phyloP scores from a whole-genome alignment of 2,113 vertebrate genomes.

The Limnothrissa miodon region DNA sequence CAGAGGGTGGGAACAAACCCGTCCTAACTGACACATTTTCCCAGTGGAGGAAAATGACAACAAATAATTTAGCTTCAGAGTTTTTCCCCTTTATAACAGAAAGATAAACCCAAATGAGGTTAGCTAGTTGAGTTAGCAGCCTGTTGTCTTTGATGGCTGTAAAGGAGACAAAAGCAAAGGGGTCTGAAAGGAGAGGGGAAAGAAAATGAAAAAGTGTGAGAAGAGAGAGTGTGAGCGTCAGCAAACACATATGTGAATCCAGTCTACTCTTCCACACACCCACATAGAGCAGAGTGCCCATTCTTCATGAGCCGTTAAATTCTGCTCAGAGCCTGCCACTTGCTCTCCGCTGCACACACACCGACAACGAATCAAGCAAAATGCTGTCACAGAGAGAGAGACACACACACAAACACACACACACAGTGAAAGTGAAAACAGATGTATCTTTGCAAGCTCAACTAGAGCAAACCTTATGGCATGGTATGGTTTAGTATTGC shows the following conservation, averaged over 20 bases:
- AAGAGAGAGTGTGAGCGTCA: neutral
- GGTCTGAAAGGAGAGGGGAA: neutral
- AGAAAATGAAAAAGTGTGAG: neutral
- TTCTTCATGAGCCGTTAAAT: neutral
- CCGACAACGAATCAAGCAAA: neutral
- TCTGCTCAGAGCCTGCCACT: neutral
- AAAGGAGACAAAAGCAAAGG: neutral
- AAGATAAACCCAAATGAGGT: neutral
- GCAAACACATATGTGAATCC: neutral
- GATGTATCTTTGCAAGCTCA: neutral
- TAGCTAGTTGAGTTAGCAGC: neutral
- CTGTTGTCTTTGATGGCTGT: neutral
- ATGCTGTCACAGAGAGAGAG: neutral
- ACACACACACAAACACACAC: neutral
- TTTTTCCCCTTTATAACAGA: neutral
- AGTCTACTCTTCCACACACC: neutral
- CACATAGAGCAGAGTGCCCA: neutral
- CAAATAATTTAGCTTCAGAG: constrained; percentile 5
- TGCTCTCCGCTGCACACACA: neutral
- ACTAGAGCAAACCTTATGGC: neutral
- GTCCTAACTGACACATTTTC: constrained; percentile 5
- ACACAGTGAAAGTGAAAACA: neutral
- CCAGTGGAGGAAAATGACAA: constrained; percentile 36
- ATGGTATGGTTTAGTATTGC: neutral
- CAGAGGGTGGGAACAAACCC: constrained; percentile 20